Evolutionary conservation across 92 coral and sea anemone species (phyloP), one percentile per base, ranked within the genome.

Genomic region (Palythoa grandis): DNA sequence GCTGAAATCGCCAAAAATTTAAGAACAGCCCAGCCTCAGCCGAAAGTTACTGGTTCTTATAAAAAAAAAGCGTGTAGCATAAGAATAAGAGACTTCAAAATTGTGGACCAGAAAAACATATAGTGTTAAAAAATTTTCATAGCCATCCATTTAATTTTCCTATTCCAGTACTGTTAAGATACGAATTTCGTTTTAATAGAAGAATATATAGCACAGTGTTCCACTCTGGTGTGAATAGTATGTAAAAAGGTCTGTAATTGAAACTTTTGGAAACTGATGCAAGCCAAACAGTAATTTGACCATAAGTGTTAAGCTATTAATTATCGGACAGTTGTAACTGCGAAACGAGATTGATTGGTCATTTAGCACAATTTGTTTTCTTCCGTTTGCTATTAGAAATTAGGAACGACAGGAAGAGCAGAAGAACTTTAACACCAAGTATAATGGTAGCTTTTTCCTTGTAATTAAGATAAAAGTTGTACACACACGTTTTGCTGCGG

Each of bases 301-400:
- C 23, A 39, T 50, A 52, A n/a, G 39, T 35, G 60, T 75, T 15
- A 50, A 22, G 58, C 15, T 75, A 61, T 14, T 9, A 75, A 20
- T 11, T 75, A 60, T 52, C 65, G 38, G 50, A 43, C 7, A 43
- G 50, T 43, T 43, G 54, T 19, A 24, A 75, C 60, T 24, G 10
- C n/a, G 17, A n/a, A 54, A 2, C 19, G 79, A 12, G 52, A 1
- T 25, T 22, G 71, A 60, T 78, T 78, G 83, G 83, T 38, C 83
- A 19, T 35, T 57, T 78, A 29, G 35, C 57, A 16, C 11, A 43
- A 35, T 13, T 58, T 56, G 25, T 7, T 78, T 19, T 38, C 24
- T 24, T 22, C 14, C 3, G 50, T 52, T n/a, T 38, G 40, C 24
- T 20, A 17, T 60, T 56, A 11, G 17, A 29, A 60, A 58, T 58